Base-by-base conservation (phyloP, 1,140 invertebrate species). In the Diachasmimorpha longicaudata region DNA sequence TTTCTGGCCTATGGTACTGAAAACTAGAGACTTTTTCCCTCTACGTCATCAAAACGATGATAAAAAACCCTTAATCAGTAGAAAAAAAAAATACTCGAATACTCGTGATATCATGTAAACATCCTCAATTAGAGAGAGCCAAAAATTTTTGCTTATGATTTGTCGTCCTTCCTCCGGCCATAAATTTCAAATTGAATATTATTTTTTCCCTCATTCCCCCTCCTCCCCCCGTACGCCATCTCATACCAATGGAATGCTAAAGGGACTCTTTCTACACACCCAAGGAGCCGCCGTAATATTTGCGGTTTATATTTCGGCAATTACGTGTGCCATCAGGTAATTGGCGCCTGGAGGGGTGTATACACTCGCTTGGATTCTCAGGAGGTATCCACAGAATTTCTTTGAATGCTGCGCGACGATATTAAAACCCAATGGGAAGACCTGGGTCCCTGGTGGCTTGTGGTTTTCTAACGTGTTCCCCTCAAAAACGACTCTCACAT, bases 271-370 rank as follows among this genome's bases (percentile, higher is more conserved):
- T 23, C 14, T 25, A 63, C 19, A 63, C 21, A 63, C 58, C 58
- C 21, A 31, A 25, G 23, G 19, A 25, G 23, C 25, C 36, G 36
- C 66, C n/a, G 48, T 52, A 72, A 72, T 58, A 72, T 72, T 72
- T 72, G 70, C 44, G 70, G 70, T 72, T 72, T 16, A 52, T 72
- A 72, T 72, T 72, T 72, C 21, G 70, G 70, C 48, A 72, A 72
- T 72, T 72, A 72, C 44, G 44, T 70, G 13, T 70, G 13, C n/a
- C 9, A 52, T 52, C 44, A 10, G 21, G 42, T 48, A 71, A 71
- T 71, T 48, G 44, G 39, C 39, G 44, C 69, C 23, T 46, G 67
- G 36, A 69, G 67, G 69, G 23, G 69, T 69, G 31, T 37, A 44
- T 69, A 69, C 39, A 39, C 67, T n/a, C 36, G 63, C 39, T 69